Base-by-base conservation (phyloP, 2,797 vertebrate genomes). In the Pipistrellus pygmaeus region DNA sequence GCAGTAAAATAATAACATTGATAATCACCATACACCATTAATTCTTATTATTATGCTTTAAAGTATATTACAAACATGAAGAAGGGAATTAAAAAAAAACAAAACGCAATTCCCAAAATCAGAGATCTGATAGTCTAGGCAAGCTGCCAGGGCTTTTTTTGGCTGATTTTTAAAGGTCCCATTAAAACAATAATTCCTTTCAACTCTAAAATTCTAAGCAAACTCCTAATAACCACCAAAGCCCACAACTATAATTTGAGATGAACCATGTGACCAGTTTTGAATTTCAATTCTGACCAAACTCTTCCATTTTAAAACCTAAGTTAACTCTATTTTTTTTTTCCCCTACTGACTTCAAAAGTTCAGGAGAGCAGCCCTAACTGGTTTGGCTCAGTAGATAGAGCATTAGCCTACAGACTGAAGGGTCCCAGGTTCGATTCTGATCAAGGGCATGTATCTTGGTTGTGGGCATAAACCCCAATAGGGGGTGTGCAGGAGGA, bases 131-230 rank as follows among this genome's bases (percentile, higher is more conserved):
- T 57, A 72, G 13, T 92, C 53, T 38, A 76, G 77, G 85, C 38
- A 55, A 17, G 23, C 10, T 10, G 41, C 93, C 92, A 76, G 27
- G 20, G 64, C 17, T 68, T 68, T 68, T 88, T 92, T 72, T 80
- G 80, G 46, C 80, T 62, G 60, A 89, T 85, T 93, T 93, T 86
- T 94, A 77, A 83, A 76, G 85, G 60, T 82, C 35, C 20, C 51
- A 60, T 90, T 94, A 90, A 93, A 90, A 94, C 90, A 91, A 66
- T 71, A 86, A 78, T 88, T 94, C 80, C 77, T 92, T 95, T 93
- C 41, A 93, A 91, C 55, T 96, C 75, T 51, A 90, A 88, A 96
- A 88, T 92, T 81, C 76, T 92, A 81, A 88, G 66, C 76, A 94
- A 92, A 80, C 75, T 60, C 69, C 44, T 78, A 88, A 85, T 80